Conservation (phyloP, 2,113 vertebrate species). For the Thermophis baileyi region DNA sequence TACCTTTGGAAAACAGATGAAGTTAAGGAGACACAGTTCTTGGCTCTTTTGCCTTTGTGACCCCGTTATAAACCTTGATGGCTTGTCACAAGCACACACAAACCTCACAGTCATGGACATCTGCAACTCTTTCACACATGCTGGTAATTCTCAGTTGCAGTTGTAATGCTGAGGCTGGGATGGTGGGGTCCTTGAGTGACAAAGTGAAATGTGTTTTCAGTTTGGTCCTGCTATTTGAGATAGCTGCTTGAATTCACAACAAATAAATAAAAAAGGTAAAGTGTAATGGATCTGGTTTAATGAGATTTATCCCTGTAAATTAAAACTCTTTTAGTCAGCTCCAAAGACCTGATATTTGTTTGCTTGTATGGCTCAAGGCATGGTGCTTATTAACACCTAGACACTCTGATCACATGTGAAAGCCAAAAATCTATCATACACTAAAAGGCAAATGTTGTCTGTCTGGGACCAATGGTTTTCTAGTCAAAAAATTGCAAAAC, state of each 20-base stretch:
- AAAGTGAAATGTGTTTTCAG: conserved; percentile 34
- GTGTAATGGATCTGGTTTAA: neutral
- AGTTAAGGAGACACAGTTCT: neutral
- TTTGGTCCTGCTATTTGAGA: conserved; percentile 21
- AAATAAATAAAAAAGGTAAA: conserved; percentile 10
- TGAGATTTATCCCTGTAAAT: conserved; percentile 36
- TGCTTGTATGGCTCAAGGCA: conserved; percentile 34
- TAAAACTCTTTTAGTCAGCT: neutral
- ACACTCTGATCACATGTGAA: conserved; percentile 42
- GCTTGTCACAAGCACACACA: conserved; percentile 7
- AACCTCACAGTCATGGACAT: conserved; percentile 14
- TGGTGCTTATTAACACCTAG: conserved; percentile 54
- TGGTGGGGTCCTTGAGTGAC: conserved; percentile 4
- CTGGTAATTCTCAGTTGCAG: conserved; percentile 1
- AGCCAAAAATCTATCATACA: conserved; percentile 37
- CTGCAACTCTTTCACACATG: conserved; percentile 31
- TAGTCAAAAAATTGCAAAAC: neutral
- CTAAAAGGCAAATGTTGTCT: neutral
- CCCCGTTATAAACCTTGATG: conserved; percentile 9
- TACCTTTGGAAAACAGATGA: conserved; percentile 29
- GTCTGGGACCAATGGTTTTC: neutral
- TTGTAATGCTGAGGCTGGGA: neutral
- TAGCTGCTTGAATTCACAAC: neutral
- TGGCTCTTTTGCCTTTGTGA: conserved; percentile 13
- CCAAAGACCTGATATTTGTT: conserved; percentile 29